Conservation (phyloP, 2,888 invertebrate genomes). For the Epinotia nisella region DNA sequence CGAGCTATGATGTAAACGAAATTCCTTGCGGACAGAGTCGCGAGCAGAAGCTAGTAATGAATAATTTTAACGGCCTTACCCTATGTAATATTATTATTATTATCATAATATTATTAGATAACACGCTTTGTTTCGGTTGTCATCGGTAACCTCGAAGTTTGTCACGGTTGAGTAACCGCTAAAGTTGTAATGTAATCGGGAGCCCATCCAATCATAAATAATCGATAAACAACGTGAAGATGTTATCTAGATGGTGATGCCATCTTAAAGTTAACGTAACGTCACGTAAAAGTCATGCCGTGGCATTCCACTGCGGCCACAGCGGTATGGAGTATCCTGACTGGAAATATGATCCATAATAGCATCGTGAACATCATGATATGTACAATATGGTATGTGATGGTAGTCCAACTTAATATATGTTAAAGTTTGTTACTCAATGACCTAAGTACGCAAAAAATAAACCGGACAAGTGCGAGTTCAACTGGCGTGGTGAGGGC, state of each 20-base stretch:
- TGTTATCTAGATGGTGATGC: slow-evolving; percentile 5
- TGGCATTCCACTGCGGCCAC: neutral
- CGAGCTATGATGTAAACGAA: no score
- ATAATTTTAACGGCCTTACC: no score
- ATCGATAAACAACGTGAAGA: slow-evolving; percentile 22
- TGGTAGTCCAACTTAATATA: neutral
- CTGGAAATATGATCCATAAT: neutral
- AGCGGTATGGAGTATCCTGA: neutral
- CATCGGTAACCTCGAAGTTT: slow-evolving; percentile 7
- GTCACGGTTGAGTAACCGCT: slow-evolving; percentile 10
- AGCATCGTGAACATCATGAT: neutral
- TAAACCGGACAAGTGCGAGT: no score
- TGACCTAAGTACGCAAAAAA: no score
- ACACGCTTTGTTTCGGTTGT: neutral
- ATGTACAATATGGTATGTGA: no score
- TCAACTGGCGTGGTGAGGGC: no score
- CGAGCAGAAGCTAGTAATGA: no score
- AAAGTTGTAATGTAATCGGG: neutral
- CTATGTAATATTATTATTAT: no score
- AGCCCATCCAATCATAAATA: neutral
- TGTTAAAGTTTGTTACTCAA: neutral
- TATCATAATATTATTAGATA: slow-evolving; percentile 18
- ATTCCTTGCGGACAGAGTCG: no score
- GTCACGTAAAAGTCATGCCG: neutral
- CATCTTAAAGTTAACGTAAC: slow-evolving; percentile 11